Conservation (phyloP, 2,113 vertebrate genomes). For the Phainopepla nitens region DNA sequence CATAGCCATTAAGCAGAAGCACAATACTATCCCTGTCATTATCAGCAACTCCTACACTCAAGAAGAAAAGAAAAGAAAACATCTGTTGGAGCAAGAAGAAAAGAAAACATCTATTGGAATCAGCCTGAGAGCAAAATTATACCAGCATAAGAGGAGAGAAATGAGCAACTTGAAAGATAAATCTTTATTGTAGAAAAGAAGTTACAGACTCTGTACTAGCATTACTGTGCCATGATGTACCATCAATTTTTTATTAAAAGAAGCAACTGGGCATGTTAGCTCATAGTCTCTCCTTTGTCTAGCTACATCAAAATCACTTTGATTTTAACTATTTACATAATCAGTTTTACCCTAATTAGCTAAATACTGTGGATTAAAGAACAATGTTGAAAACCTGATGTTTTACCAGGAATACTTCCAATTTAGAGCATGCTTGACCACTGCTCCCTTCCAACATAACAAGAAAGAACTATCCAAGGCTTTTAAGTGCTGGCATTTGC, state of each 20-base stretch:
- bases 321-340: not conserved
- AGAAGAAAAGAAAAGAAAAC: not conserved
- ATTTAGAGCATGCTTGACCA: not conserved
- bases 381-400: not conserved
- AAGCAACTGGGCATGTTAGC: not conserved
- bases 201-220: not conserved
- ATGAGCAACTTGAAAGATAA: not conserved
- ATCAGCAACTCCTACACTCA: not conserved
- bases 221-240: not conserved
- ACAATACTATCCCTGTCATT: not conserved
- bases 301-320: not conserved
- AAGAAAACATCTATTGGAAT: not conserved
- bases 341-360: not conserved
- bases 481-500: not conserved
- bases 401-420: not conserved
- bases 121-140: not conserved
- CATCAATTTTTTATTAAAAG: not conserved
- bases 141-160: not conserved
- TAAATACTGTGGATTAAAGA: not conserved
- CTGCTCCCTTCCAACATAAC: not conserved
- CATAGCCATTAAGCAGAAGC: not conserved
- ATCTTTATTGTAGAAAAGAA: not conserved
- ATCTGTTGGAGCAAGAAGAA: not conserved
- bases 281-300: not conserved
- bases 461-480: not conserved